phyloP scores from a whole-genome alignment of 2,797 vertebrate genomes.

The Cossypha heuglini region DNA sequence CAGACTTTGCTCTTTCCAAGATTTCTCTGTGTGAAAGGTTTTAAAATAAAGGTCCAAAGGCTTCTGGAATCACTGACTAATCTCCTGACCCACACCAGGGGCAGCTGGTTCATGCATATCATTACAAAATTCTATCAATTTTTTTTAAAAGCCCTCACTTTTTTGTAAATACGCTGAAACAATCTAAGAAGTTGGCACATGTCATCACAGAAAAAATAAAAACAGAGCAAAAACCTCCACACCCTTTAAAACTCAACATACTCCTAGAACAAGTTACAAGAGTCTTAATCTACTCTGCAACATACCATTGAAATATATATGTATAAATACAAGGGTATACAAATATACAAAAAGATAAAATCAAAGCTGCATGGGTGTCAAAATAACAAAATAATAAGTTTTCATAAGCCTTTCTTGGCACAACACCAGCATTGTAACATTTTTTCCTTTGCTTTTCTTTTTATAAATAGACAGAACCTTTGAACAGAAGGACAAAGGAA shows the following conservation, averaged over 20 bases:
- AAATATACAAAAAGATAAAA: neutral
- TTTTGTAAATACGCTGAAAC: neutral
- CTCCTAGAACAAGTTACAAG: neutral
- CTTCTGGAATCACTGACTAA: neutral
- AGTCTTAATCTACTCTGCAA: neutral
- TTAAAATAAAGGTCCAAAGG: neutral
- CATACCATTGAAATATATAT: rapidly evolving
- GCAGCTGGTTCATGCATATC: neutral
- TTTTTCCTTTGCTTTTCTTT: neutral
- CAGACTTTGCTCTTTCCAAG: neutral
- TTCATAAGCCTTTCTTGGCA: neutral
- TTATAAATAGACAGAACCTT: slow-evolving; percentile 12
- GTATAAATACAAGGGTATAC: rapidly evolving
- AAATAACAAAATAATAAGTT: neutral
- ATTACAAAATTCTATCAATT: neutral
- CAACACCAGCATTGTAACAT: neutral
- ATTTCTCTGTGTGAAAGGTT: neutral
- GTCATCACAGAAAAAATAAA: neutral
- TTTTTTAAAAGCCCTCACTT: too few species aligned
- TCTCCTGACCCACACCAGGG: neutral
- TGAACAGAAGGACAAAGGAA: slow-evolving; percentile 31
- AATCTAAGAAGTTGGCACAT: neutral
- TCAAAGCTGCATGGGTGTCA: neutral
- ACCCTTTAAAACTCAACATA: neutral
- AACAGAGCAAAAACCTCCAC: neutral